These are phyloP conservation scores for Acrobasis consociella DNA, from an alignment of 2,888 invertebrate species.

Conservation along the genomic window DNA sequence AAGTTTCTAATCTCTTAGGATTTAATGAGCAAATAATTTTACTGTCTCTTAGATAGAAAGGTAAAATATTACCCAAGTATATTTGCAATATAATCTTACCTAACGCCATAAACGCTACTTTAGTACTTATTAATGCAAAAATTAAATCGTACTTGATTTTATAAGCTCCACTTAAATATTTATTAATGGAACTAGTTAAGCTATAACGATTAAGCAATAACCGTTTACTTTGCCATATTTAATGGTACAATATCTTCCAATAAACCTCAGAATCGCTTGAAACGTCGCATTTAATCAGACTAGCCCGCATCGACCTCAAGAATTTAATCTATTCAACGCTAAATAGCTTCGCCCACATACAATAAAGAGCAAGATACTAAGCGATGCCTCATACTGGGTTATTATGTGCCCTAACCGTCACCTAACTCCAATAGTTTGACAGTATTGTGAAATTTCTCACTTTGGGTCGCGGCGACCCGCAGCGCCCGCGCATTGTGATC, in stretches of 20 bases:
- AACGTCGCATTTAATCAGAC: slow-evolving; percentile 39
- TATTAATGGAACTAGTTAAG: slow-evolving; percentile 23
- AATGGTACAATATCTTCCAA: slow-evolving; percentile 27
- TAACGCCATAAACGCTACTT: no score
- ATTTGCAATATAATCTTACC: no score
- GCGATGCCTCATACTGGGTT: slow-evolving; percentile 68
- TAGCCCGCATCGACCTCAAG: slow-evolving; percentile 41
- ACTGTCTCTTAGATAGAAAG: no score
- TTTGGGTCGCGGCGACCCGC: slow-evolving; percentile 68
- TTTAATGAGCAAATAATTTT: no score
- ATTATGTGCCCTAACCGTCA: slow-evolving; percentile 65
- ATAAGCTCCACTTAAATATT: background rate
- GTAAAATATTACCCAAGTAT: no score
- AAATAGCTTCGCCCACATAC: slow-evolving; percentile 54
- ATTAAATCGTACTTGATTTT: background rate
- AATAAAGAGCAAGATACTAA: slow-evolving; percentile 55
- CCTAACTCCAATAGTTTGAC: slow-evolving; percentile 71
- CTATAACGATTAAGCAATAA: slow-evolving; percentile 5
- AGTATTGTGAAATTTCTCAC: slow-evolving; percentile 75
- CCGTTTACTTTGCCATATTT: slow-evolving; percentile 18
- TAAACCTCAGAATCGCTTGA: slow-evolving; percentile 10
- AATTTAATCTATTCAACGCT: slow-evolving; percentile 43
- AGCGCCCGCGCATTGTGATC: slow-evolving; percentile 69
- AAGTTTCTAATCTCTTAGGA: no score
- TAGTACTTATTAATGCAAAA: background rate